These are phyloP conservation scores for Tuta absoluta DNA, from an alignment of 2,888 invertebrate species.

Conservation along the genomic window DNA sequence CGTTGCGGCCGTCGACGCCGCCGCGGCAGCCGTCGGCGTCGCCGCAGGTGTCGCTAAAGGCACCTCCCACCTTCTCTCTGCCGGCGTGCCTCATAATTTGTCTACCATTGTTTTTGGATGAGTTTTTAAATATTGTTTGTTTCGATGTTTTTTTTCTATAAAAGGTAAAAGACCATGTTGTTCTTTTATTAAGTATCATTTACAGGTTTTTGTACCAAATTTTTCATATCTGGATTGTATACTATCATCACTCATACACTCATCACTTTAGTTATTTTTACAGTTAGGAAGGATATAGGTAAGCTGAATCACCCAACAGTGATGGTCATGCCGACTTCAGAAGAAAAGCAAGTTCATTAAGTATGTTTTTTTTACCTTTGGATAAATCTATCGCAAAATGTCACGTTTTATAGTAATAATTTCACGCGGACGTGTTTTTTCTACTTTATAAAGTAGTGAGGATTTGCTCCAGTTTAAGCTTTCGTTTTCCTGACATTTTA, in stretches of 20 bases:
- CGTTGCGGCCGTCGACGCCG: neutral
- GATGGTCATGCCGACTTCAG: too few species aligned
- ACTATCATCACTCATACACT: neutral
- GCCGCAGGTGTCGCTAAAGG: neutral
- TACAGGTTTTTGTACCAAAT: neutral
- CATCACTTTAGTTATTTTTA: too few species aligned
- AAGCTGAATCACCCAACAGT: too few species aligned
- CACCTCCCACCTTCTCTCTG: neutral
- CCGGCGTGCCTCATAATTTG: neutral
- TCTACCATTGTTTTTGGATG: neutral
- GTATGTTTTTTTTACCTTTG: too few species aligned
- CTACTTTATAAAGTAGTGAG: too few species aligned
- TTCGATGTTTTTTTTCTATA: conserved; percentile 2
- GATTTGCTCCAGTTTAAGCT: too few species aligned
- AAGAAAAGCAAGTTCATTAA: too few species aligned
- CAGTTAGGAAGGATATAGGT: too few species aligned
- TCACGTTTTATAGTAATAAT: too few species aligned
- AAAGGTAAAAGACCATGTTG: neutral
- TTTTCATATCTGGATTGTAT: neutral
- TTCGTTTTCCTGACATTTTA: too few species aligned
- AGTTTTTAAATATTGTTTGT: neutral
- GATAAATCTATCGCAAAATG: too few species aligned
- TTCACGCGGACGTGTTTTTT: too few species aligned
- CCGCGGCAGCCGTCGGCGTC: neutral
- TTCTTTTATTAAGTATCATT: neutral